These are phyloP conservation scores for Amblyjoppa proteus DNA, from an alignment of 2,888 invertebrate species.

Conservation along the genomic window DNA sequence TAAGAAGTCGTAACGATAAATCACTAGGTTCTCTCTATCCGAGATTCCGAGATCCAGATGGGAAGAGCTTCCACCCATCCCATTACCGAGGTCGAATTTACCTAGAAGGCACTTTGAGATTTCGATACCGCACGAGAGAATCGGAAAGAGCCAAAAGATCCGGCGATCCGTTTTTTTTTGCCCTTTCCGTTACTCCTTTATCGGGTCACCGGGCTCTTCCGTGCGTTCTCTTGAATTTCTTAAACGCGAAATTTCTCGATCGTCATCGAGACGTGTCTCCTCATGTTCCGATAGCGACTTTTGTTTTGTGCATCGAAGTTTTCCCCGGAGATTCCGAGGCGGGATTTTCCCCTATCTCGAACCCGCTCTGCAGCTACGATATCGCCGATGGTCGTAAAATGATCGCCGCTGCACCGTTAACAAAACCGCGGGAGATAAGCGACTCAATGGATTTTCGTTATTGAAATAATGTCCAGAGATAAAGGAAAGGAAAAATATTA, in stretches of 20 bases:
- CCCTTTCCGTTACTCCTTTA: conserved; percentile 12
- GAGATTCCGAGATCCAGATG: conserved; percentile 62
- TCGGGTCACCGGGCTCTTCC: background rate
- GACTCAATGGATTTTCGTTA: conserved; percentile 40
- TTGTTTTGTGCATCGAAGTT: conserved; percentile 5
- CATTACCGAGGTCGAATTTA: conserved; percentile 54
- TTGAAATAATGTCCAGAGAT: conserved; percentile 41
- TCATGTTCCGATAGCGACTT: background rate
- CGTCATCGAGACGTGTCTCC: conserved; percentile 10
- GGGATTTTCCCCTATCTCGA: background rate
- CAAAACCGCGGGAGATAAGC: conserved; percentile 40
- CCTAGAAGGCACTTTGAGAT: conserved; percentile 45
- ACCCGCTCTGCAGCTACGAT: conserved; percentile 32
- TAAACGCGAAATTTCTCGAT: conserved; percentile 19
- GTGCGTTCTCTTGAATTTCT: conserved; percentile 14
- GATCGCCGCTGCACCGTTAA: conserved; percentile 24
- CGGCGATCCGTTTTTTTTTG: conserved; percentile 30
- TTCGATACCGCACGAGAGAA: conserved; percentile 24
- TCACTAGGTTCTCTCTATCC: conserved; percentile 64
- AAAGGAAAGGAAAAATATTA: conserved; percentile 7
- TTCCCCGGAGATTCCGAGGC: background rate
- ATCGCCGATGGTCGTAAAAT: conserved; percentile 41
- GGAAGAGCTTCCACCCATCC: conserved; percentile 14
- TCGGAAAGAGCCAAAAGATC: conserved; percentile 30
- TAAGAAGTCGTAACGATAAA: conserved; percentile 71